Conservation (phyloP, 2,797 vertebrate species). For the Trachurus trachurus region DNA sequence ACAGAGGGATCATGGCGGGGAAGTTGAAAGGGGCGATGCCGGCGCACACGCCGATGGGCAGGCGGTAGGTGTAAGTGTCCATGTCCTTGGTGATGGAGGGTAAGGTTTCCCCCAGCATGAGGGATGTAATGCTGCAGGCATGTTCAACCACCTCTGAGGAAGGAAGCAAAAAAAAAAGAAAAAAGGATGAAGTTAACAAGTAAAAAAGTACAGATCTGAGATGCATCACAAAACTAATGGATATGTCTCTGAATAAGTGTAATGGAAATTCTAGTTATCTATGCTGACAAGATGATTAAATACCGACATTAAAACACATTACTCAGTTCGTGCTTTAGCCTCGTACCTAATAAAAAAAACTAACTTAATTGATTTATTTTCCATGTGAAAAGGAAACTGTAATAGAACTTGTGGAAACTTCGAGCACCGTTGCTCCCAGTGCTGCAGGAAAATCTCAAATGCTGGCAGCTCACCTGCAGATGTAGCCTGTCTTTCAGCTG, state of each 20-base stretch:
- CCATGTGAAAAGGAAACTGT: constrained; percentile 13
- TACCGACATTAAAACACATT: constrained; percentile 12
- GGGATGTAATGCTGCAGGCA: constrained; percentile 95
- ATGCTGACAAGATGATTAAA: background rate
- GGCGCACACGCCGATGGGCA: constrained; percentile 95
- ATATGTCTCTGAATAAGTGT: constrained; percentile 1
- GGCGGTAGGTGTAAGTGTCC: constrained; percentile 95
- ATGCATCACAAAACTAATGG: constrained; percentile 5
- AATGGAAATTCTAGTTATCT: background rate
- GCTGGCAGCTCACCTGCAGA: constrained; percentile 60
- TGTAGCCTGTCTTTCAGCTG: constrained; percentile 55
- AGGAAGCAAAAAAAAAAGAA: background rate
- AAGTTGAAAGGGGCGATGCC: constrained; percentile 98
- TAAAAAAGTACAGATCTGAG: constrained; percentile 6
- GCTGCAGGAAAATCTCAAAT: constrained; percentile 37
- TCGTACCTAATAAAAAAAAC: constrained; percentile 7
- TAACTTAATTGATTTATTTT: constrained; percentile 9
- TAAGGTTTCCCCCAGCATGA: constrained; percentile 97
- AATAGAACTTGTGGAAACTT: constrained; percentile 43
- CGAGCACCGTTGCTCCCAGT: constrained; percentile 27
- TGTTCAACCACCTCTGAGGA: constrained; percentile 97
- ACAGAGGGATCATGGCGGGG: constrained; percentile 98
- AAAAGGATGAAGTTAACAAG: constrained; percentile 8
- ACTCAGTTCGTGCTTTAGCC: background rate
- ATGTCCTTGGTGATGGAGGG: constrained; percentile 98